These are phyloP conservation scores for Camptogramma bilineatum DNA, from an alignment of 2,888 invertebrate species.

Conservation along the genomic window DNA sequence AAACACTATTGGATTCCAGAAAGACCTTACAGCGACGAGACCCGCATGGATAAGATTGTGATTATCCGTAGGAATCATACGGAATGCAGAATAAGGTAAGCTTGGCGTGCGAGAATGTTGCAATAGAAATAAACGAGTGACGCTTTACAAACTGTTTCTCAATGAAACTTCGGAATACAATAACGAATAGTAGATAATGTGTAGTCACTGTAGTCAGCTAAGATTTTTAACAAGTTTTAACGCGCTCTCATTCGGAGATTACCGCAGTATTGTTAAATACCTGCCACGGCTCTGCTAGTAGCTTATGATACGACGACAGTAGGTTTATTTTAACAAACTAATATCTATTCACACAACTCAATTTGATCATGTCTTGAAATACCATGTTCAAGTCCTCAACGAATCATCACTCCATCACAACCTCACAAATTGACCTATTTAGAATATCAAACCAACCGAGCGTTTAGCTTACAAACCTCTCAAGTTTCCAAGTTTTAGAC, in stretches of 20 bases:
- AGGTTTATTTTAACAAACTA: no score
- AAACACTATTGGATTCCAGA: slow-evolving; percentile 14
- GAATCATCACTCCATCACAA: slow-evolving; percentile 7
- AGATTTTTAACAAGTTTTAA: neutral
- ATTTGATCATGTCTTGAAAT: neutral
- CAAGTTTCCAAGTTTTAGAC: slow-evolving; percentile 18
- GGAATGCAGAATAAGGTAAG: slow-evolving; percentile 21
- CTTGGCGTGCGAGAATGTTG: slow-evolving; percentile 24
- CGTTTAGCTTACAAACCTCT: slow-evolving; percentile 21
- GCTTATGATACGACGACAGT: no score
- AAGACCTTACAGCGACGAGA: slow-evolving; percentile 13
- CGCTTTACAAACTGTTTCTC: slow-evolving; percentile 1
- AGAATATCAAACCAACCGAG: slow-evolving; percentile 17
- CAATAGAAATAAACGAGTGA: slow-evolving; percentile 15
- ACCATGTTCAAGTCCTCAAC: neutral
- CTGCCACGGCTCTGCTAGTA: no score
- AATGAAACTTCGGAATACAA: slow-evolving; percentile 9
- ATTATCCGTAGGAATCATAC: slow-evolving; percentile 18
- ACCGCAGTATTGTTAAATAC: neutral
- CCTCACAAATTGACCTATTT: slow-evolving; percentile 15
- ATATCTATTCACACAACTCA: no score
- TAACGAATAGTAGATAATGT: neutral
- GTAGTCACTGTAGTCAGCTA: neutral
- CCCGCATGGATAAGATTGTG: slow-evolving; percentile 21
- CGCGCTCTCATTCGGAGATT: no score